Percentiles rank a stretch among this genome's conserved stretches.
Evolutionary conservation across 2,888 invertebrate genomes (phyloP).

Genomic region (Cantharis flavilabris): DNA sequence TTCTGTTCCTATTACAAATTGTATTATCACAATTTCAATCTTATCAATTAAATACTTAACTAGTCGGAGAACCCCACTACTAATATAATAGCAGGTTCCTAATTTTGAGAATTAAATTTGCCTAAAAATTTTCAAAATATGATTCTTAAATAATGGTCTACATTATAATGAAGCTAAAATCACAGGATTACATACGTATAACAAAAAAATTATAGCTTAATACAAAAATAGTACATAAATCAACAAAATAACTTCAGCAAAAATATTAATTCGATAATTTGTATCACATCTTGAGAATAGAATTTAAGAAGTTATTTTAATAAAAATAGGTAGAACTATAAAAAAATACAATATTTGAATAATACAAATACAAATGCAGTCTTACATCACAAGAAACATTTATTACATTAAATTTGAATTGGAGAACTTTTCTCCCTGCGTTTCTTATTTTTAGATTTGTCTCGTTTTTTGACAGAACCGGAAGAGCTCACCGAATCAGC

Average conservation of each 20-base stretch:
- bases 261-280: neutral
- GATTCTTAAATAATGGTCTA: neutral
- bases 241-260: neutral
- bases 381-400: neutral
- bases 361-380: neutral
- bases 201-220: neutral
- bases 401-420: conserved; percentile 38
- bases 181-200: neutral
- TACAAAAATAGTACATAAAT: neutral
- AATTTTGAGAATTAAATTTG: neutral
- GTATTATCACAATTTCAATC: neutral
- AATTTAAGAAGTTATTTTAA: neutral
- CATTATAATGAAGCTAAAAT: neutral
- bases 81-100: neutral
- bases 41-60: neutral
- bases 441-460: conserved; percentile 48
- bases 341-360: neutral
- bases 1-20: neutral
- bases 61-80: neutral
- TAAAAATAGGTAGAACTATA: neutral
- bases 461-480: conserved; percentile 41
- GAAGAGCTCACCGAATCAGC: conserved; percentile 45
- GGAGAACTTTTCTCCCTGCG: conserved; percentile 47
- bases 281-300: neutral
- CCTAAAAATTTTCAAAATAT: neutral